These are phyloP conservation scores for Eledone cirrhosa DNA, from an alignment of 2,888 invertebrate species.

Conservation along the genomic window DNA sequence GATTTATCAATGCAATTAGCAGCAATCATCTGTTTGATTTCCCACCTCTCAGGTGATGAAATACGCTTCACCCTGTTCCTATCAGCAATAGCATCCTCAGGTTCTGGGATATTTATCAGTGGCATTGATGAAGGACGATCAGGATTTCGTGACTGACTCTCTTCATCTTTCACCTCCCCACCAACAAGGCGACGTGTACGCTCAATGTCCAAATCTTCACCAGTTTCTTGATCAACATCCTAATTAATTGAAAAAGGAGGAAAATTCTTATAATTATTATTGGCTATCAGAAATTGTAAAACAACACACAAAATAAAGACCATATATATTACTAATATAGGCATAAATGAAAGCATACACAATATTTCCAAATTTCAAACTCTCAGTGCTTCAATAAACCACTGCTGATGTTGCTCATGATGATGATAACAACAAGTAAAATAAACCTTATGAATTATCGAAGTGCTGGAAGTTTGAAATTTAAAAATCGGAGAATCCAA, in stretches of 20 bases:
- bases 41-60: constrained; percentile 95
- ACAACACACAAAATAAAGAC: too few relatives aligned
- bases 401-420: too few relatives aligned
- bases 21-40: constrained; percentile 95
- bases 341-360: too few relatives aligned
- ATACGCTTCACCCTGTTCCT: constrained; percentile 71
- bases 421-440: too few relatives aligned
- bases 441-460: too few relatives aligned
- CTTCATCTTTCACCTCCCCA: constrained; percentile 65
- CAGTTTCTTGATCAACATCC: constrained; percentile 95
- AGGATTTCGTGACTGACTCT: constrained; percentile 79
- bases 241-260: constrained; percentile 35
- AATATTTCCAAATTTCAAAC: too few relatives aligned
- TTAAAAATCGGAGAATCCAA: too few relatives aligned
- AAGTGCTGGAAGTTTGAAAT: too few relatives aligned
- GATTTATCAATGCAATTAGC: constrained; percentile 91
- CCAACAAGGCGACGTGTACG: constrained; percentile 49
- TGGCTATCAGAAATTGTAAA: too few relatives aligned
- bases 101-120: constrained; percentile 71
- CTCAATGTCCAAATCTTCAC: constrained; percentile 90
- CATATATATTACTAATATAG: too few relatives aligned
- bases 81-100: constrained; percentile 51
- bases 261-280: too few relatives aligned
- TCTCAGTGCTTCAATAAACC: too few relatives aligned
- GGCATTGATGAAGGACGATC: constrained; percentile 80